A percentile compares a stretch with the other conserved stretches of the same genome.
Conservation (phyloP, 30 jellyfish, hydroid and myxozoan genomes). For the Aurelia sp. region DNA sequence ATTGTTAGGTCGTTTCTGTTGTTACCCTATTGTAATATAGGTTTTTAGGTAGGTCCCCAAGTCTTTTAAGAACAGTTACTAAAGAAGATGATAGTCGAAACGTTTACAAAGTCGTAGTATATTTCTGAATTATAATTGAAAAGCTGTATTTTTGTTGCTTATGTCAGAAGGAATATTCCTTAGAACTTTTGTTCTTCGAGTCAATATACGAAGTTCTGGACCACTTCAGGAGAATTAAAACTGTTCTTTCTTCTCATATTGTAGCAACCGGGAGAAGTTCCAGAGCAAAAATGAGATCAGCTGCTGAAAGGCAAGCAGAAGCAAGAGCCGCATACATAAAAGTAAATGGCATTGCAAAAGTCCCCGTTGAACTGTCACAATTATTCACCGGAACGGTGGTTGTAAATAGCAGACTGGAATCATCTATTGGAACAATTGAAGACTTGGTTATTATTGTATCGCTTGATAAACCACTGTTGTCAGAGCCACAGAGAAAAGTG, state of each 20-base stretch:
- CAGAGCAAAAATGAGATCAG: conserved; percentile 26
- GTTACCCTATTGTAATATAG: too few species aligned
- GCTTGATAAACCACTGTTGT: conserved; percentile 84
- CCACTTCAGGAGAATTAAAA: not conserved
- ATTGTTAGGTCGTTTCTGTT: too few species aligned
- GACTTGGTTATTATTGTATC: conserved; percentile 75
- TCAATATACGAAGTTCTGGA: not conserved
- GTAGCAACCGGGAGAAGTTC: conserved; percentile 59
- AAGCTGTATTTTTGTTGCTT: too few species aligned
- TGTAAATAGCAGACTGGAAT: conserved; percentile 52
- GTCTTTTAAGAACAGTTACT: too few species aligned
- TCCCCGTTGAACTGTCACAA: conserved; percentile 78
- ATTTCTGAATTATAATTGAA: too few species aligned
- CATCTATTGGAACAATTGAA: conserved; percentile 58
- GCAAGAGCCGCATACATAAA: conserved; percentile 54
- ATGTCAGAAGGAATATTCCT: too few species aligned
- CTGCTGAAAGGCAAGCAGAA: conserved; percentile 54
- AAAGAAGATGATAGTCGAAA: too few species aligned
- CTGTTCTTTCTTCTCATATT: not conserved
- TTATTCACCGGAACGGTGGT: conserved; percentile 76
- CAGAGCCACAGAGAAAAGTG: conserved; percentile 82
- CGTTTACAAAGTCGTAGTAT: too few species aligned
- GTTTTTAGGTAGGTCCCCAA: too few species aligned
- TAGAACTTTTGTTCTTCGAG: too few species aligned
- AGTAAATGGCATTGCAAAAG: conserved; percentile 70